Evolutionary conservation across 2,888 invertebrate genomes (phyloP).

Genomic region (Gasteruption jaculator): DNA sequence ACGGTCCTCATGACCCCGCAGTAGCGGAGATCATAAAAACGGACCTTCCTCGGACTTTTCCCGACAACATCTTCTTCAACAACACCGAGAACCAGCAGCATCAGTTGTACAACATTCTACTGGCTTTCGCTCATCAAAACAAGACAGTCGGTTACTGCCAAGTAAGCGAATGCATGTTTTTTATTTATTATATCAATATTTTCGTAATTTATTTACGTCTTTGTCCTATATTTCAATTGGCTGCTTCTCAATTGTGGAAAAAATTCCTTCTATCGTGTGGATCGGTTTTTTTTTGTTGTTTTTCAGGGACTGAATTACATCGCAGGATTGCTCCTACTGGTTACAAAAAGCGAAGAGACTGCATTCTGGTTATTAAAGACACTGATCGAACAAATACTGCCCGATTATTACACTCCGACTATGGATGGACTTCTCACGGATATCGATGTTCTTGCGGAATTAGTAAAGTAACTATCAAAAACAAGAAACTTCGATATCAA

Average conservation of each 20-base stretch:
- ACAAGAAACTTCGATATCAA: slow-evolving; percentile 19
- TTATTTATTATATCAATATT: slow-evolving; percentile 8
- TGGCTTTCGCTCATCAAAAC: slow-evolving; percentile 87
- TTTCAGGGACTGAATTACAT: slow-evolving; percentile 86
- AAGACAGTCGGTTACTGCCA: slow-evolving; percentile 86
- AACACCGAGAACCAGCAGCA: slow-evolving; percentile 69
- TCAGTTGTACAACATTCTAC: slow-evolving; percentile 78
- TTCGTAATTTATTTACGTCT: slow-evolving; percentile 2
- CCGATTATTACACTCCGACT: slow-evolving; percentile 81
- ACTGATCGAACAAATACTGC: slow-evolving; percentile 81
- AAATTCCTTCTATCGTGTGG: no score
- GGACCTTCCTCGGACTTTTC: slow-evolving; percentile 90
- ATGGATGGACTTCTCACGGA: slow-evolving; percentile 89
- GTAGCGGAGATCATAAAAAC: slow-evolving; percentile 79
- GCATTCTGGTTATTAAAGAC: slow-evolving; percentile 91
- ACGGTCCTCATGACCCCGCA: slow-evolving; percentile 66
- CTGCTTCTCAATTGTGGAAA: no score
- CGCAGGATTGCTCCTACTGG: slow-evolving; percentile 77
- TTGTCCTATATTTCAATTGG: slow-evolving; percentile 5
- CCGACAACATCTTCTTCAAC: slow-evolving; percentile 90
- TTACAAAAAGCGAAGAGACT: slow-evolving; percentile 85
- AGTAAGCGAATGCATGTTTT: slow-evolving; percentile 43
- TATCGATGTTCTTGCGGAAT: slow-evolving; percentile 82
- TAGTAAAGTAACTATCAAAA: slow-evolving; percentile 72
- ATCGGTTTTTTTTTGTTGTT: slow-evolving; percentile 1